phyloP scores from a whole-genome alignment of 1,140 invertebrate species.

The Ceratosolen solmsi region DNA sequence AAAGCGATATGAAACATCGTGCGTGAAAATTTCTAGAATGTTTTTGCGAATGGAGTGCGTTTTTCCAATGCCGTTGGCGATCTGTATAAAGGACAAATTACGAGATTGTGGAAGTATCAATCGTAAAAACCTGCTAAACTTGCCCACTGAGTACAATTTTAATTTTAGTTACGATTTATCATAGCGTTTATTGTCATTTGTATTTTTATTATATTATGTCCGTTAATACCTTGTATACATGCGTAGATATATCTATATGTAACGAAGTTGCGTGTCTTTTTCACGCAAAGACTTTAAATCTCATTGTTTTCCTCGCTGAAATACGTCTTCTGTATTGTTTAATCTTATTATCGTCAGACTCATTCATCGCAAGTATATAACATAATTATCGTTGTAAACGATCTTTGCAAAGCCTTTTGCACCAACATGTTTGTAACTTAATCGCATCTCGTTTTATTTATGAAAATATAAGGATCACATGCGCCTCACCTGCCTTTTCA shows the following conservation, averaged over 20 bases:
- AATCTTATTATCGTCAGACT: conserved; percentile 9
- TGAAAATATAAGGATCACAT: conserved; percentile 35
- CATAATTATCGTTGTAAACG: conserved; percentile 38
- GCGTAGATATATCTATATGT: background rate
- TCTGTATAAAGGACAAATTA: conserved; percentile 46
- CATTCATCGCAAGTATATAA: conserved; percentile 33
- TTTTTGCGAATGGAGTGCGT: conserved; percentile 43
- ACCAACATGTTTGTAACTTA: conserved; percentile 35
- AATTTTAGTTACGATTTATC: conserved; percentile 42
- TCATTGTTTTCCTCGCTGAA: conserved; percentile 48
- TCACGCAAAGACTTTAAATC: conserved; percentile 29
- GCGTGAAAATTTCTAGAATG: conserved; percentile 34
- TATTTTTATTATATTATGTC: conserved; percentile 23
- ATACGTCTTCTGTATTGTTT: conserved; percentile 11
- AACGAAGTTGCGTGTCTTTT: conserved; percentile 31
- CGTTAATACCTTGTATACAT: conserved; percentile 3
- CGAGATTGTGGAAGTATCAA: conserved; percentile 46
- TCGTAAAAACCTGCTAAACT: conserved; percentile 36
- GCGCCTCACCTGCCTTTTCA: conserved; percentile 25
- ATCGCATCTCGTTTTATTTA: conserved; percentile 18
- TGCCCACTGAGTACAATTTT: conserved; percentile 53
- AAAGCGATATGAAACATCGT: conserved; percentile 12
- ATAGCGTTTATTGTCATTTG: conserved; percentile 36
- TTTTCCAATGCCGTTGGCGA: conserved; percentile 30
- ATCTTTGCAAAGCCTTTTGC: conserved; percentile 46